Evolutionary conservation across 2,797 vertebrate species (phyloP), one percentile per base, ranked within the genome.

Genomic region (Hapalemur alaotrensis): DNA sequence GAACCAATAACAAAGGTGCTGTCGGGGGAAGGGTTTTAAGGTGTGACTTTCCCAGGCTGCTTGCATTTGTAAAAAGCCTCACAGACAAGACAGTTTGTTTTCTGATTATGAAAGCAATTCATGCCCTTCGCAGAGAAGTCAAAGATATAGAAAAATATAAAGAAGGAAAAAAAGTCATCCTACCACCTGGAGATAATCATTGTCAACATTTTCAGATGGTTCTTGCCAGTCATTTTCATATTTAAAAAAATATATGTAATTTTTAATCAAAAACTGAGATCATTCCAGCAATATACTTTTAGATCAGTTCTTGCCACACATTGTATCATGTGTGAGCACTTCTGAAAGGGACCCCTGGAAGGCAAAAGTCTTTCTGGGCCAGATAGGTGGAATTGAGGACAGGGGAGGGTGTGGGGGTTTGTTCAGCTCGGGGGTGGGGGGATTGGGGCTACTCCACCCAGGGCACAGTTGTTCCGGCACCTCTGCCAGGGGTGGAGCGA

Each of bases 1-100:
- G 89, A 96, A 79, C 41, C 20, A 73, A 38, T 69, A 61, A 92
- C 72, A 75, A 86, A 97, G 57, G 79, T 82, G 75, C 89, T 79
- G 43, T 50, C 50, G 8, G 1, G 15, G 48, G 61, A 91, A 83
- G 75, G 43, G 59, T 92, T 89, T 93, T 92, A 48, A 95, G 80
- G 52, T 70, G 54, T 63, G 69, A 75, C 76, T 92, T 94, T 89
- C 57, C 48, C n/a, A 96, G 79, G 57, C 84, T 12, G 3, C 38
- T 41, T 35, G n/a, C 80, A 32, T 93, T 54, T 18, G 41, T 46
- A 18, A 91, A 95, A 87, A 70, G 50, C 22, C 67, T 41, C 57
- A 41, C 57, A 86, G 38, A 84, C n/a, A 79, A 59, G 28, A 46
- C 2, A 48, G 50, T 70, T 91, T 90, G 25, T 81, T 90, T 92